A percentile compares a stretch with the other conserved stretches of the same genome.
Conservation (phyloP, 2,888 invertebrate genomes). For the Eupeodes latifasciatus region DNA sequence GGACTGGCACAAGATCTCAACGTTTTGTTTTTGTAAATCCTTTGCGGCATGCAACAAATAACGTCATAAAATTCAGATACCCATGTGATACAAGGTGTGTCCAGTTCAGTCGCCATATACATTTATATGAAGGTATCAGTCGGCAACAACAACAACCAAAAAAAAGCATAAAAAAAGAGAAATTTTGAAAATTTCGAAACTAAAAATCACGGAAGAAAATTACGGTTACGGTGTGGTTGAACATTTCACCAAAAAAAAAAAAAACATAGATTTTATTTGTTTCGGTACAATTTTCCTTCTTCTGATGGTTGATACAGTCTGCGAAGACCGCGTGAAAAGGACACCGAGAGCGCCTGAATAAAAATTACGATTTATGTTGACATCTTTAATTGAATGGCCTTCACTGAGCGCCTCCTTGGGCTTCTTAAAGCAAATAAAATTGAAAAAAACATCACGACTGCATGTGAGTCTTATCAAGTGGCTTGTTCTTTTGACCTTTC, state of each 20-base stretch:
- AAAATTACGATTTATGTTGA: slow-evolving; percentile 76
- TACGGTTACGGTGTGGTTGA: slow-evolving; percentile 35
- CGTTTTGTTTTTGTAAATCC: slow-evolving; percentile 32
- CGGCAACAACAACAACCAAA: slow-evolving; percentile 2
- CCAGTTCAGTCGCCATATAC: slow-evolving; percentile 12
- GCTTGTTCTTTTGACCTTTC: not conserved
- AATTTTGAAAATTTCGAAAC: slow-evolving; percentile 40
- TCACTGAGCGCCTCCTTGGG: slow-evolving; percentile 70
- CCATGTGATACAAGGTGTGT: slow-evolving; percentile 31
- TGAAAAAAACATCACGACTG: not conserved
- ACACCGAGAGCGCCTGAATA: slow-evolving; percentile 67
- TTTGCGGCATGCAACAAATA: slow-evolving; percentile 67
- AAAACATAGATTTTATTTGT: slow-evolving; percentile 62
- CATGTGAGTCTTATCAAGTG: not conserved
- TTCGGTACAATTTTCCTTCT: slow-evolving; percentile 60
- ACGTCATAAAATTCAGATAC: slow-evolving; percentile 67
- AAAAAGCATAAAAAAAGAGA: slow-evolving; percentile 62
- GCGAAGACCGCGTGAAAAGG: slow-evolving; percentile 56
- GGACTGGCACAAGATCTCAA: slow-evolving; percentile 22
- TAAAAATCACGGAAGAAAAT: slow-evolving; percentile 69
- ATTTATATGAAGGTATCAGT: not conserved
- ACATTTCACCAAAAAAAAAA: slow-evolving; percentile 60
- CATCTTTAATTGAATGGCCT: slow-evolving; percentile 75
- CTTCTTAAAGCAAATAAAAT: slow-evolving; percentile 21
- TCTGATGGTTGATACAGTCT: not conserved